These are phyloP conservation scores for Sarotherodon lohbergeri DNA, from an alignment of 2,113 vertebrate species.

Conservation along the genomic window DNA sequence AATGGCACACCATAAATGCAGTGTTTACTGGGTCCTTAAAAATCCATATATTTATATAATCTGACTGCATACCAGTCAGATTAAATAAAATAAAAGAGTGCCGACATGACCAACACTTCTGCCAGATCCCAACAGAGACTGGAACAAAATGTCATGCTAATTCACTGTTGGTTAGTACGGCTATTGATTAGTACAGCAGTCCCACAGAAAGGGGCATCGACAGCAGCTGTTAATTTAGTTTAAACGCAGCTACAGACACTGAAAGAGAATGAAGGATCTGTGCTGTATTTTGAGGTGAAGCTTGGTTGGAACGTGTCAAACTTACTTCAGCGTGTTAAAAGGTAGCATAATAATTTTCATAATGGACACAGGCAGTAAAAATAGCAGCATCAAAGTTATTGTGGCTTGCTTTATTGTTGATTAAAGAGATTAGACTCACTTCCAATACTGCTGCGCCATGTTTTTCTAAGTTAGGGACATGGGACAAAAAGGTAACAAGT, in stretches of 20 bases:
- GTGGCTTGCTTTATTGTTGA: not conserved
- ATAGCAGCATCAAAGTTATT: not conserved
- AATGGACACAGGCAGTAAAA: not conserved
- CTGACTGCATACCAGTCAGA: not conserved
- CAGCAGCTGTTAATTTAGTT: not conserved
- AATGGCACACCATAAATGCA: not conserved
- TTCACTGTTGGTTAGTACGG: not conserved
- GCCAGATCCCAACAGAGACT: not conserved
- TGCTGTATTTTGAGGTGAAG: not conserved
- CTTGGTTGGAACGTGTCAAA: not conserved
- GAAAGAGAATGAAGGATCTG: not conserved
- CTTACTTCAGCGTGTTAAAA: not conserved
- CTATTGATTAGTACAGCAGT: not conserved
- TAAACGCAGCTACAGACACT: not conserved
- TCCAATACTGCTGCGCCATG: not conserved
- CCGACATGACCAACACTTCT: not conserved
- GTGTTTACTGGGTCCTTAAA: not conserved
- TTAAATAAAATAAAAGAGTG: not conserved
- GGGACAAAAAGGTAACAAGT: not conserved
- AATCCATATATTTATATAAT: not conserved
- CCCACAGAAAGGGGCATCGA: not conserved
- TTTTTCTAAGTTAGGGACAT: not conserved
- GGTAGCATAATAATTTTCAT: not conserved
- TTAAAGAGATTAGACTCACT: not conserved
- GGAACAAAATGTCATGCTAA: not conserved